Conservation (phyloP, 2,888 invertebrate genomes). For the Cosmopolites sordidus region DNA sequence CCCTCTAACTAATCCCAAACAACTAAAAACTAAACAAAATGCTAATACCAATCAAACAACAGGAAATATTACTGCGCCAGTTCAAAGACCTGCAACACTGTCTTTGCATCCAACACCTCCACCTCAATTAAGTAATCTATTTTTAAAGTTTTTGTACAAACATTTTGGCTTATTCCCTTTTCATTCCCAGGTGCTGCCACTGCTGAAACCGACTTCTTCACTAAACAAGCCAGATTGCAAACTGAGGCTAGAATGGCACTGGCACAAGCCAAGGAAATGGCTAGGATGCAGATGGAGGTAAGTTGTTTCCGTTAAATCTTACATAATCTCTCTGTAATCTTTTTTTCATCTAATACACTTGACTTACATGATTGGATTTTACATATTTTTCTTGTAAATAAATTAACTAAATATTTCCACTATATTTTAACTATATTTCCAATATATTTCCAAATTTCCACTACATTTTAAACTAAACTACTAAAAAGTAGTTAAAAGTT, state of each 20-base stretch:
- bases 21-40: slow-evolving; percentile 31
- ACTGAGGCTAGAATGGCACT: slow-evolving; percentile 84
- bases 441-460: too few species aligned
- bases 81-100: slow-evolving; percentile 24
- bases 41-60: slow-evolving; percentile 18
- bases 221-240: slow-evolving; percentile 75
- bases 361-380: too few species aligned
- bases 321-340: too few species aligned
- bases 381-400: too few species aligned
- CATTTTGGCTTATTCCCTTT: neutral
- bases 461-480: too few species aligned
- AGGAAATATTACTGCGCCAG: slow-evolving; percentile 16
- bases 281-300: slow-evolving; percentile 87
- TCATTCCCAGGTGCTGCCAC: slow-evolving; percentile 14
- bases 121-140: slow-evolving; percentile 15
- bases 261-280: slow-evolving; percentile 87
- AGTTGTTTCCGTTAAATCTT: too few species aligned
- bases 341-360: too few species aligned
- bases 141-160: too few species aligned
- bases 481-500: too few species aligned
- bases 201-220: slow-evolving; percentile 72
- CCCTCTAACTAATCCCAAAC: slow-evolving; percentile 43
- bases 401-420: too few species aligned
- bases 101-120: slow-evolving; percentile 21
- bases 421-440: too few species aligned